These are phyloP conservation scores for Phorcus lineatus DNA, from an alignment of 2,888 invertebrate genomes.

Conservation along the genomic window DNA sequence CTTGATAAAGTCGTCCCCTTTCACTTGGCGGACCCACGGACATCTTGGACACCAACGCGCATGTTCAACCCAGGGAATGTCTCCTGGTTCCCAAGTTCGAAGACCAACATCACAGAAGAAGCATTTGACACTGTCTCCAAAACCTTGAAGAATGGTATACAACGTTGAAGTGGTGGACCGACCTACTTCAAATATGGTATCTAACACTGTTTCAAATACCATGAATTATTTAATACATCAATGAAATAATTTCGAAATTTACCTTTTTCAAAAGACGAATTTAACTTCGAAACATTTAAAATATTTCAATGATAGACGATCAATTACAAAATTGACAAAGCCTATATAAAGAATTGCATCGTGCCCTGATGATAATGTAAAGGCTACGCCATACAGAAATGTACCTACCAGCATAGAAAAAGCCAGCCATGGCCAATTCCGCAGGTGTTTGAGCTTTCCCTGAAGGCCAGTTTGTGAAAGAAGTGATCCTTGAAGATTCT, in stretches of 20 bases:
- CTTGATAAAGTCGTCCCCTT: constrained; percentile 81
- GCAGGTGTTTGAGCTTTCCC: constrained; percentile 87
- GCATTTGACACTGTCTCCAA: constrained; percentile 83
- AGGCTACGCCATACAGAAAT: too few relatives aligned
- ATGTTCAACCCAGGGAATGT: constrained; percentile 96
- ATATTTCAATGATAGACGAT: too few relatives aligned
- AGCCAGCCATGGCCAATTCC: constrained; percentile 90
- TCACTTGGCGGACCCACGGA: constrained; percentile 86
- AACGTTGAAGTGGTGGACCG: too few relatives aligned
- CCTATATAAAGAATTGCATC: background rate
- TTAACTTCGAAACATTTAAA: too few relatives aligned
- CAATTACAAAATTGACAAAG: background rate
- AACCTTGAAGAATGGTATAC: constrained; percentile 45
- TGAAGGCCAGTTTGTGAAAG: constrained; percentile 84
- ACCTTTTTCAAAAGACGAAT: too few relatives aligned
- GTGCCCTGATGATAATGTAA: too few relatives aligned
- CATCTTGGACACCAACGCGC: constrained; percentile 94
- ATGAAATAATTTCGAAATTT: too few relatives aligned
- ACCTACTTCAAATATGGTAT: too few relatives aligned
- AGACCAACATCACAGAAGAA: constrained; percentile 95
- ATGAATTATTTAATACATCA: too few relatives aligned
- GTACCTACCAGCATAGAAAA: constrained; percentile 87
- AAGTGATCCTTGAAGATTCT: constrained; percentile 54
- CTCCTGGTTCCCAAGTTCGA: constrained; percentile 93
- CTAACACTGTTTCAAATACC: too few relatives aligned